Conservation (phyloP, 2,888 invertebrate genomes). For the Cosmorhoe ocellata region DNA sequence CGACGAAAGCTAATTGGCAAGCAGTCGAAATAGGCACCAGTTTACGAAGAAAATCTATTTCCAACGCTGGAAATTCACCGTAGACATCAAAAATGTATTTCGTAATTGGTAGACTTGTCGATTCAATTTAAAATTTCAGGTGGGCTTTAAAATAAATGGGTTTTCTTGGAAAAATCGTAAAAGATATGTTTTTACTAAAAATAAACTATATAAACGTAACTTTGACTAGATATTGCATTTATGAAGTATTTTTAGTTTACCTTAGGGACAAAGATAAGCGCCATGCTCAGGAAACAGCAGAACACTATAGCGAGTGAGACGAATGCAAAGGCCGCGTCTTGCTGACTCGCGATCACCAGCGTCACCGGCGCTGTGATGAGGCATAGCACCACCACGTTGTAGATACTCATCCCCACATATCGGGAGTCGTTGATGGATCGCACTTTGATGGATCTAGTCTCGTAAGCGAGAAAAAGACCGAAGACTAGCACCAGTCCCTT, state of each 20-base stretch:
- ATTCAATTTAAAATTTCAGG: slow-evolving; percentile 8
- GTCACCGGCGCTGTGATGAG: slow-evolving; percentile 99
- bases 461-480: slow-evolving; percentile 98
- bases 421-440: slow-evolving; percentile 99
- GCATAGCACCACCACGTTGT: slow-evolving; percentile 99
- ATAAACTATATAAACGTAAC: too few species aligned
- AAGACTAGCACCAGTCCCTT: slow-evolving; percentile 98
- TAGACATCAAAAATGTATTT: slow-evolving; percentile 14
- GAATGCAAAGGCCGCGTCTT: slow-evolving; percentile 98
- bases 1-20: slow-evolving; percentile 23
- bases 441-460: slow-evolving; percentile 98
- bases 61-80: slow-evolving; percentile 13
- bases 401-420: slow-evolving; percentile 99
- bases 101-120: background rate
- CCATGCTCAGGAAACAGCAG: slow-evolving; percentile 99
- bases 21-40: slow-evolving; percentile 14
- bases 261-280: slow-evolving; percentile 99
- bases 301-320: slow-evolving; percentile 98
- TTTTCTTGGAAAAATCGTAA: too few species aligned
- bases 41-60: slow-evolving; percentile 20
- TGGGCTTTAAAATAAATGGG: slow-evolving; percentile 2
- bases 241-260: slow-evolving; percentile 70
- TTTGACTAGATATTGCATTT: too few species aligned
- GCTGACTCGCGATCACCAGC: slow-evolving; percentile 97
- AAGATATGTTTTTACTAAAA: too few species aligned